Evolutionary conservation across 2,888 invertebrate species (phyloP).

Genomic region (Melieria picta): DNA sequence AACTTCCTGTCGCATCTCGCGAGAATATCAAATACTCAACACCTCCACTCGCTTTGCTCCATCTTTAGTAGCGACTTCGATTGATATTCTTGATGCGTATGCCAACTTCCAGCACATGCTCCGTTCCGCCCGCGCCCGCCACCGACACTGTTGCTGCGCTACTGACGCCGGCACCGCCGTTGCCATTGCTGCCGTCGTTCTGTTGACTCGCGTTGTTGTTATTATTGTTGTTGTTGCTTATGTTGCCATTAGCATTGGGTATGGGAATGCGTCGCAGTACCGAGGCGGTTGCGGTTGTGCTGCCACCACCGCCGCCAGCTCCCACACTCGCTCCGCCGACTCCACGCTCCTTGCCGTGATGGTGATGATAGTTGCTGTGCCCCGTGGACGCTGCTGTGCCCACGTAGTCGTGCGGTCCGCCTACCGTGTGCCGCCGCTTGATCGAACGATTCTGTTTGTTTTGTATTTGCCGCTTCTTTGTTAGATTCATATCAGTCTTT

Average conservation of each 20-base stretch:
- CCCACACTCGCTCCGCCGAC: slow-evolving; percentile 35
- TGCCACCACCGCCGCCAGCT: slow-evolving; percentile 15
- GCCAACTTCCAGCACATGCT: slow-evolving; percentile 64
- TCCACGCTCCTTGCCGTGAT: slow-evolving; percentile 44
- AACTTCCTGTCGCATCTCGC: not conserved
- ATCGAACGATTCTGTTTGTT: slow-evolving; percentile 72
- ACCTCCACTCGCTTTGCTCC: not conserved
- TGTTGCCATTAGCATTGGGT: slow-evolving; percentile 52
- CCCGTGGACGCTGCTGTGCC: slow-evolving; percentile 42
- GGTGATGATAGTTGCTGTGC: slow-evolving; percentile 41
- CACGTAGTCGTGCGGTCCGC: slow-evolving; percentile 85
- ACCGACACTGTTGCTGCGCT: slow-evolving; percentile 40
- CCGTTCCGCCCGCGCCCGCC: slow-evolving; percentile 49
- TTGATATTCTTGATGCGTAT: slow-evolving; percentile 64
- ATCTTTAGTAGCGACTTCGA: slow-evolving; percentile 54
- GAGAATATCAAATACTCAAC: not conserved
- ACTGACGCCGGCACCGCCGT: slow-evolving; percentile 34
- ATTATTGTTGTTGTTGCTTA: slow-evolving; percentile 44
- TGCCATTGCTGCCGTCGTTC: slow-evolving; percentile 43
- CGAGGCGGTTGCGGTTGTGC: slow-evolving; percentile 21
- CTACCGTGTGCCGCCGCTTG: slow-evolving; percentile 90
- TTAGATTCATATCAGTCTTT: slow-evolving; percentile 83
- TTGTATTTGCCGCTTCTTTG: slow-evolving; percentile 74
- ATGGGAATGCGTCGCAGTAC: slow-evolving; percentile 46
- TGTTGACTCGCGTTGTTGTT: slow-evolving; percentile 49